Percentiles rank a stretch among this genome's conserved stretches.
These are phyloP conservation scores for Hippopotamus amphibius DNA, from an alignment of 2,113 vertebrate genomes.

Conservation along the genomic window DNA sequence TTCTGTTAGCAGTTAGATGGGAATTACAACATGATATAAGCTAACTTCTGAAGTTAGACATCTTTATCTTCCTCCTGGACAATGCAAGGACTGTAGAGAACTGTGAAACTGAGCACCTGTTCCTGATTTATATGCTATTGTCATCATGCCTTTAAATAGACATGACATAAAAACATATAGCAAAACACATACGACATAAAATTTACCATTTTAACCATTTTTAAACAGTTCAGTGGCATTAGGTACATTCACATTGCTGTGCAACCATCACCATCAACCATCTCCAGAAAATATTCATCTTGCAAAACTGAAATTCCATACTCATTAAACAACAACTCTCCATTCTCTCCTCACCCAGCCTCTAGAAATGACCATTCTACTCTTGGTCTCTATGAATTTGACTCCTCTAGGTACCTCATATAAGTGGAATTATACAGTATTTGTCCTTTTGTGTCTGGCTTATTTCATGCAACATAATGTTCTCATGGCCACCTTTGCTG, in stretches of 20 bases:
- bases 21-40: background rate
- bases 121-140: background rate
- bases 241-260: background rate
- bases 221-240: background rate
- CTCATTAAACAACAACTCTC: background rate
- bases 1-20: background rate
- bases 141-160: background rate
- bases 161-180: too few species aligned
- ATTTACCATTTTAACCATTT: background rate
- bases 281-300: background rate
- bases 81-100: background rate
- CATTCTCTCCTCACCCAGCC: too few species aligned
- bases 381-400: too few species aligned
- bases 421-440: background rate
- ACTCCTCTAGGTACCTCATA: too few species aligned
- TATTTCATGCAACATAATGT: background rate
- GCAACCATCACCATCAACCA: background rate
- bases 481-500: background rate
- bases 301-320: background rate
- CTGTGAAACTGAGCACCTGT: background rate
- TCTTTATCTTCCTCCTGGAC: background rate
- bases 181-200: background rate
- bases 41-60: background rate
- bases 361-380: too few species aligned
- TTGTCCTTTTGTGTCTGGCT: background rate